Evolutionary conservation across 2,113 vertebrate genomes (phyloP).

Genomic region (Tylochromis polylepis): DNA sequence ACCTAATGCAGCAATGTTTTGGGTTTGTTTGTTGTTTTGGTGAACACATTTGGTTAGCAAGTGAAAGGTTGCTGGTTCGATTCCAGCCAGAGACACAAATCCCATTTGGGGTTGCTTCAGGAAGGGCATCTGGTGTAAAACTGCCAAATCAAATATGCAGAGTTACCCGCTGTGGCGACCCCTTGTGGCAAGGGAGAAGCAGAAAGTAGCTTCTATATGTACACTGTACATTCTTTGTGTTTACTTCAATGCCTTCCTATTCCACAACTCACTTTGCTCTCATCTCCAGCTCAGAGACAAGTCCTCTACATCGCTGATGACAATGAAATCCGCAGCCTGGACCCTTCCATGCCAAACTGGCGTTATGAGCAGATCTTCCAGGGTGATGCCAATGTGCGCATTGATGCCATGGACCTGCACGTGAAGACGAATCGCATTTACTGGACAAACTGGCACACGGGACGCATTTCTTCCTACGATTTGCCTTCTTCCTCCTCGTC

Average conservation of each 20-base stretch:
- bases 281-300: constrained; percentile 71
- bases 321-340: constrained; percentile 95
- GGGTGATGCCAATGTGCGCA: constrained; percentile 90
- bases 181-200: not conserved
- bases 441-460: constrained; percentile 99
- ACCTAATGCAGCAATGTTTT: not conserved
- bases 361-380: constrained; percentile 93
- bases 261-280: not conserved
- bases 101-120: not conserved
- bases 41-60: not conserved
- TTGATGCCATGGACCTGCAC: constrained; percentile 94
- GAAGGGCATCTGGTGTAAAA: not conserved
- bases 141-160: not conserved
- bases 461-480: constrained; percentile 87
- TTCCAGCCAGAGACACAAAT: not conserved
- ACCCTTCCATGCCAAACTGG: constrained; percentile 86
- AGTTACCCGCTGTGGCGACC: fast-evolving
- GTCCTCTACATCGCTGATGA: constrained; percentile 93
- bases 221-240: not conserved
- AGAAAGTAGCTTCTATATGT: not conserved
- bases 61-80: not conserved
- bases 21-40: fast-evolving
- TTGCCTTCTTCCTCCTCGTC: constrained; percentile 71
- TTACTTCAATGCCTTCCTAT: not conserved
- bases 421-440: constrained; percentile 91